phyloP scores from a whole-genome alignment of 2,113 vertebrate genomes.

The Apodemus sylvaticus region DNA sequence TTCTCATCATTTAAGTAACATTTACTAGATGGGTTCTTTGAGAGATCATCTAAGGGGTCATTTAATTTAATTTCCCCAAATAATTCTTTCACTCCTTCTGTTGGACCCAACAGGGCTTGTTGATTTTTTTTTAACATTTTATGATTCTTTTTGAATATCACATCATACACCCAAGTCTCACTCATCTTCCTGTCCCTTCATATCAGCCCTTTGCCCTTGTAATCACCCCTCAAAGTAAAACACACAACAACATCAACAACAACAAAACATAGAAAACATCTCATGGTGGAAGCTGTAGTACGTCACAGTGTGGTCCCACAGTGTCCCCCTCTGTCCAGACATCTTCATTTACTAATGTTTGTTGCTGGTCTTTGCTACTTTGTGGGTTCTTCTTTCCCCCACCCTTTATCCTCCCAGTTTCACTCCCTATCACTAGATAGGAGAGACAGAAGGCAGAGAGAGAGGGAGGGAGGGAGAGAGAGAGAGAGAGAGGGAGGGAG shows the following conservation, averaged over 20 bases:
- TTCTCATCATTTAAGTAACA: neutral
- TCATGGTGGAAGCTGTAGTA: neutral
- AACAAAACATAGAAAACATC: neutral
- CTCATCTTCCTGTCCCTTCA: neutral
- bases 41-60: neutral
- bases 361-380: too few species aligned
- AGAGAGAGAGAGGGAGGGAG: too few species aligned
- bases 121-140: neutral
- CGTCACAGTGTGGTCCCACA: neutral
- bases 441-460: too few species aligned
- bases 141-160: neutral
- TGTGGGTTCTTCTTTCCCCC: too few species aligned
- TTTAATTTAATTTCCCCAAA: slow-evolving; percentile 10
- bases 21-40: slow-evolving; percentile 1
- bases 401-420: too few species aligned
- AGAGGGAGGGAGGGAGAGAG: too few species aligned
- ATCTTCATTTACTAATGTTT: neutral
- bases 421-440: too few species aligned
- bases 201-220: neutral
- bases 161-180: neutral
- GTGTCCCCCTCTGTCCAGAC: neutral
- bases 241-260: neutral
- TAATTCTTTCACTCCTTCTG: slow-evolving; percentile 44
- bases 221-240: neutral
- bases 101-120: neutral